phyloP scores from a whole-genome alignment of 1,140 invertebrate genomes.

The Armadillidium nasatum region DNA sequence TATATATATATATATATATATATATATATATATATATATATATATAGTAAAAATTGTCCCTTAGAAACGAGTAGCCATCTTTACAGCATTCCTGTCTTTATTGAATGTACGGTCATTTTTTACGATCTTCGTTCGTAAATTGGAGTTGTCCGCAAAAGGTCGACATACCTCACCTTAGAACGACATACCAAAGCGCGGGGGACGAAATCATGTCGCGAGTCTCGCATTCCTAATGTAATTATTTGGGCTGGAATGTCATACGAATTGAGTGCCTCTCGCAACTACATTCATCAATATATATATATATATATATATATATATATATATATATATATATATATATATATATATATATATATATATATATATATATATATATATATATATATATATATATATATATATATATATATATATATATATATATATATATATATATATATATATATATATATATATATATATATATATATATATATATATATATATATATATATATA shows the following conservation, averaged over 20 bases:
- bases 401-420: conserved; percentile 15
- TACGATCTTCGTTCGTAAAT: conserved; percentile 9
- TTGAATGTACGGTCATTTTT: conserved; percentile 8
- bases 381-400: conserved; percentile 8
- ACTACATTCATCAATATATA: not conserved
- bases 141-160: conserved; percentile 10
- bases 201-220: not conserved
- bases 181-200: not conserved
- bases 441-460: conserved; percentile 15
- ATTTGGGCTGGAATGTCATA: not conserved
- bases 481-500: conserved; percentile 15
- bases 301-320: conserved; percentile 15
- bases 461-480: conserved; percentile 15
- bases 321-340: conserved; percentile 15
- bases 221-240: not conserved
- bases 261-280: not conserved
- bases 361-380: conserved; percentile 15
- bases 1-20: conserved; percentile 15
- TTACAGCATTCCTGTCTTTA: conserved; percentile 10
- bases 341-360: conserved; percentile 15
- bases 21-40: conserved; percentile 15
- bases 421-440: conserved; percentile 13
- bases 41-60: not conserved
- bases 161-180: not conserved
- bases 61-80: conserved; percentile 9